Percentiles rank a stretch among this genome's conserved stretches.
Conservation (phyloP, 1,140 invertebrate species). For the Drosophila ogumai region DNA sequence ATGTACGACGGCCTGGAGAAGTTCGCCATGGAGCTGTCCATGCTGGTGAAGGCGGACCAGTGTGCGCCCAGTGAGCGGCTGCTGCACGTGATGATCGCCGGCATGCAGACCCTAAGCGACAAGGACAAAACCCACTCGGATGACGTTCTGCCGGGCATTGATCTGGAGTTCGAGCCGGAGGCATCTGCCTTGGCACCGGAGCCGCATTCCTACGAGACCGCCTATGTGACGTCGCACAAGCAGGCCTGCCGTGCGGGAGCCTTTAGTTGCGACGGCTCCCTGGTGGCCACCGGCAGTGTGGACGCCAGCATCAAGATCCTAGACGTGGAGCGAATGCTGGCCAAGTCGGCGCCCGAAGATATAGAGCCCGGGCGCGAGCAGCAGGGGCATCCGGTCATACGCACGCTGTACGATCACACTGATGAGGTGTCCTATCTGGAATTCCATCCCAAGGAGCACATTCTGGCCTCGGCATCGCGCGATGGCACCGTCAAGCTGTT, state of each 20-base stretch:
- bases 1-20: conserved; percentile 97
- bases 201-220: conserved; percentile 98
- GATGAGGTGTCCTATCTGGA: conserved; percentile 98
- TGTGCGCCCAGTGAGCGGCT: conserved; percentile 98
- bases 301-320: conserved; percentile 99
- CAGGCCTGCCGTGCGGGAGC: conserved; percentile 97
- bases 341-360: conserved; percentile 95
- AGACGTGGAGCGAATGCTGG: conserved; percentile 98
- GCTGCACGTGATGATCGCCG: conserved; percentile 93
- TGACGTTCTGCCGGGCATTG: conserved; percentile 92
- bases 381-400: conserved; percentile 98
- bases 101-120: conserved; percentile 93
- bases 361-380: conserved; percentile 91
- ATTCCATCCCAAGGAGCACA: conserved; percentile 97
- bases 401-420: conserved; percentile 99
- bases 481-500: conserved; percentile 98
- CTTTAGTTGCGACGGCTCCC: conserved; percentile 96
- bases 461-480: conserved; percentile 96
- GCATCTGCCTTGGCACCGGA: conserved; percentile 95
- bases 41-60: conserved; percentile 93
- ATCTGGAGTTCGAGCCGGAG: conserved; percentile 98
- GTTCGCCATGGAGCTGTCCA: conserved; percentile 93
- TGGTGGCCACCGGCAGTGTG: conserved; percentile 99
- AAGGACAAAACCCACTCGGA: conserved; percentile 89
- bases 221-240: conserved; percentile 99